Evolutionary conservation across 2,888 invertebrate species (phyloP).

Genomic region (Tiliacea citrago): DNA sequence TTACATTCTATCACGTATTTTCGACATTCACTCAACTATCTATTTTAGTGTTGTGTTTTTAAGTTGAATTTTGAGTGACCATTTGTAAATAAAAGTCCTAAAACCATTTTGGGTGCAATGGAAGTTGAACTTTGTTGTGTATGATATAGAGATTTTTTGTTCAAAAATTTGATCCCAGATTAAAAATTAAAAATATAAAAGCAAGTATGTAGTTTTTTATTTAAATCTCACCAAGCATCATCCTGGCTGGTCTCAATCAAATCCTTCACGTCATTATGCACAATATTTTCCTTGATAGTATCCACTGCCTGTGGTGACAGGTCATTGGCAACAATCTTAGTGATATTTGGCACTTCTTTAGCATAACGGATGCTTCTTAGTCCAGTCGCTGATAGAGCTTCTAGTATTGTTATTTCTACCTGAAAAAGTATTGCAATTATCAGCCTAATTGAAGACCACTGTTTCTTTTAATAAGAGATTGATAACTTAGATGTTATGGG

Average conservation of each 20-base stretch:
- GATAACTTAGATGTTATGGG: not conserved
- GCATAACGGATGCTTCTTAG: conserved; percentile 98
- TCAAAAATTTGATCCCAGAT: not conserved
- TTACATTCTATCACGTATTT: not conserved
- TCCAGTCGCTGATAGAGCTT: conserved; percentile 99
- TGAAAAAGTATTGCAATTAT: conserved; percentile 68
- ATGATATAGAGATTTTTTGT: not conserved
- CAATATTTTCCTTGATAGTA: conserved; percentile 95
- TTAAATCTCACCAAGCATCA: conserved; percentile 95
- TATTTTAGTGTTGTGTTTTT: not conserved
- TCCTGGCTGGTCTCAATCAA: conserved; percentile 94
- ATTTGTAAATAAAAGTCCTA: not conserved
- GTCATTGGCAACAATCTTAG: conserved; percentile 97
- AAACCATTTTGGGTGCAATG: not conserved
- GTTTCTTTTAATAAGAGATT: not conserved
- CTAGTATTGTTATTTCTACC: conserved; percentile 94
- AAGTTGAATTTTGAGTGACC: not conserved
- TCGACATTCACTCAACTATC: not conserved
- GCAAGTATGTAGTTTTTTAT: not conserved
- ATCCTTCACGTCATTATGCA: conserved; percentile 93
- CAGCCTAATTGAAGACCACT: not conserved
- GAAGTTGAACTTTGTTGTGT: not conserved
- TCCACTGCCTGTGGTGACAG: conserved; percentile 96
- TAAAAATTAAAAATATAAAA: not conserved
- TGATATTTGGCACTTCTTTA: conserved; percentile 96